Base-by-base conservation (phyloP, 2,888 invertebrate species). In the Phyllotreta cruciferae region DNA sequence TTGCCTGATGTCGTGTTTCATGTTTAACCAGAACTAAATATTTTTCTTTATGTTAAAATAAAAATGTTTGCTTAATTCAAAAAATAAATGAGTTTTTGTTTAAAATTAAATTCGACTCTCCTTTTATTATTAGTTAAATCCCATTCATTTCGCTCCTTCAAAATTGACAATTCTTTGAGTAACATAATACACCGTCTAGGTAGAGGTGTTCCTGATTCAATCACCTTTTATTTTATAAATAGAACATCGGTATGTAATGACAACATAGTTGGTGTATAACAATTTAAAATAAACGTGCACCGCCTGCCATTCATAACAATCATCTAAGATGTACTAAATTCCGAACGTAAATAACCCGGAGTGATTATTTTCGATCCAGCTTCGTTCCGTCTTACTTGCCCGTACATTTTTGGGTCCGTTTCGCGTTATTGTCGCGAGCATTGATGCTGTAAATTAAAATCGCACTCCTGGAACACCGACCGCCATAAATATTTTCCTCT, bases 311-410 rank as follows among this genome's bases (percentile, higher is more conserved):
- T 61, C 53, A 62, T 53, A 61, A 67, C 65, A 64, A 66, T 67
- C 61, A 63, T 64, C 60, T 61, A 61, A 63, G 65, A 64, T 68
- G 66, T 68, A 70, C 63, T 65, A 66, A 62, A 70, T 70, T 66
- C 67, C 66, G 36, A 55, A 58, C 64, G 45, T 62, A 66, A 71
- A 69, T 70, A 70, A 66, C 61, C 50, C 42, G 39, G 10, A 56
- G 39, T 13, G n/a, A 52, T 54, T 67, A 67, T 67, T 67, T 67
- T 61, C 55, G 56, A 11, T 56, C 45, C 42, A 34, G 45, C 36
- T 36, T 24, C 35, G 10, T 45, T 56, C 45, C 45, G 44, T 36
- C 34, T 45, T 56, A 56, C 56, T 7, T 36, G 37, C 10, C 41
- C 24, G 24, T 24, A 24, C 24, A 24, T 24, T 45, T 10, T 53